Conservation (phyloP, 2,113 vertebrate species). For the Theristicus caerulescens region DNA sequence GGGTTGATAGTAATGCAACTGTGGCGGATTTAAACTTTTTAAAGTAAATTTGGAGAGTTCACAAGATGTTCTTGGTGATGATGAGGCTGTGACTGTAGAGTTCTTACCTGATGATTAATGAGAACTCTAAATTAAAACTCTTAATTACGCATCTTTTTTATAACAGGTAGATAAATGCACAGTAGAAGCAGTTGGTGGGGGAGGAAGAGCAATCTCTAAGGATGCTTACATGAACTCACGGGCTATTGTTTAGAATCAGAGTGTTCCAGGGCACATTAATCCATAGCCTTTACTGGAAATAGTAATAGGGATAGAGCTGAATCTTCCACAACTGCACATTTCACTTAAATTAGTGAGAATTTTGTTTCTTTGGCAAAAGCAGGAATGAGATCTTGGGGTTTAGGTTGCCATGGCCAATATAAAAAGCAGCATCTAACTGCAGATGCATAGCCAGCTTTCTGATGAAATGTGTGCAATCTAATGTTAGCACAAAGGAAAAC, state of each 20-base stretch:
- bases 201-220: not conserved
- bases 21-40: not conserved
- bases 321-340: not conserved
- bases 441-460: not conserved
- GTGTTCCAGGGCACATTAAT: not conserved
- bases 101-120: constrained; percentile 1
- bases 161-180: not conserved
- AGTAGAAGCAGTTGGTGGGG: not conserved
- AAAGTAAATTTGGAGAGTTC: not conserved
- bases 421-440: not conserved
- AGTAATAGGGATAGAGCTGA: not conserved
- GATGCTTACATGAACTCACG: not conserved
- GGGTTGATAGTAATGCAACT: not conserved
- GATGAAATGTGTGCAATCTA: not conserved
- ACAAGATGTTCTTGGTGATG: not conserved
- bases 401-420: not conserved
- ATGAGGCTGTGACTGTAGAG: not conserved
- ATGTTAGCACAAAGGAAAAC: not conserved
- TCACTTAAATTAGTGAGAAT: not conserved
- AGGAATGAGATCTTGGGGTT: not conserved
- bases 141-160: not conserved
- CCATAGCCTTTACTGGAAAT: not conserved
- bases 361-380: not conserved
- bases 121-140: constrained; percentile 3
- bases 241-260: not conserved